These are phyloP conservation scores for Intellagama lesueurii DNA, from an alignment of 2,797 vertebrate species.

Conservation along the genomic window DNA sequence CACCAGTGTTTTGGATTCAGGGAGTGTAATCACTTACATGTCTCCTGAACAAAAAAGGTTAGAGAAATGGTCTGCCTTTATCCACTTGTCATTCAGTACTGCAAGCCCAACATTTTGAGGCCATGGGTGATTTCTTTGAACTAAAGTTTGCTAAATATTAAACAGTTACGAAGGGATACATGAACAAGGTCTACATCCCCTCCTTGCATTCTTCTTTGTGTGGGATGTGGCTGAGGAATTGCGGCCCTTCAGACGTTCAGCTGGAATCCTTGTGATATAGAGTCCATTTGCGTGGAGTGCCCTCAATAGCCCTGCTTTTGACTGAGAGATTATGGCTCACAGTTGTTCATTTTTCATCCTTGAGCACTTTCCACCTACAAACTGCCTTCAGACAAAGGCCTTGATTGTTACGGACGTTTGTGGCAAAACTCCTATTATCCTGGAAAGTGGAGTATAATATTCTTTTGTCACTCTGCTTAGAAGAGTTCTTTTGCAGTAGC, in stretches of 20 bases:
- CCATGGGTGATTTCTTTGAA: background rate
- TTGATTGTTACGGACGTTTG: background rate
- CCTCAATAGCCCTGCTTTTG: slow-evolving; percentile 14
- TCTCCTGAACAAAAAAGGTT: no score
- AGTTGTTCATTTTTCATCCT: slow-evolving; percentile 34
- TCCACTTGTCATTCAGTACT: background rate
- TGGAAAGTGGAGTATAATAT: slow-evolving; percentile 21
- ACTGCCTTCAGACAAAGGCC: slow-evolving; percentile 40
- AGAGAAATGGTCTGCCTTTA: rapidly evolving
- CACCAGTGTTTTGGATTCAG: no score
- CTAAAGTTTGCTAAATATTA: background rate
- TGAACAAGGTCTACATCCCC: background rate
- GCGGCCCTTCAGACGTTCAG: background rate
- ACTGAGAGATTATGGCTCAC: background rate
- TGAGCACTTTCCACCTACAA: slow-evolving; percentile 1
- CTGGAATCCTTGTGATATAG: background rate
- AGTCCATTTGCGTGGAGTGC: background rate
- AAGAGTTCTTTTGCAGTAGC: slow-evolving; percentile 27
- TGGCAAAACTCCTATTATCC: slow-evolving; percentile 39
- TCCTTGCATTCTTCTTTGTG: background rate
- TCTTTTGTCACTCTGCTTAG: slow-evolving; percentile 47
- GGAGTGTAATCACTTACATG: no score
- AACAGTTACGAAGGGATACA: background rate
- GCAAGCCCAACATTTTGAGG: background rate
- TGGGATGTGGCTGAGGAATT: background rate